A percentile compares a stretch with the other conserved stretches of the same genome.
These are phyloP conservation scores for Dendroctonus ponderosae DNA, from an alignment of 1,140 invertebrate genomes.

Conservation along the genomic window DNA sequence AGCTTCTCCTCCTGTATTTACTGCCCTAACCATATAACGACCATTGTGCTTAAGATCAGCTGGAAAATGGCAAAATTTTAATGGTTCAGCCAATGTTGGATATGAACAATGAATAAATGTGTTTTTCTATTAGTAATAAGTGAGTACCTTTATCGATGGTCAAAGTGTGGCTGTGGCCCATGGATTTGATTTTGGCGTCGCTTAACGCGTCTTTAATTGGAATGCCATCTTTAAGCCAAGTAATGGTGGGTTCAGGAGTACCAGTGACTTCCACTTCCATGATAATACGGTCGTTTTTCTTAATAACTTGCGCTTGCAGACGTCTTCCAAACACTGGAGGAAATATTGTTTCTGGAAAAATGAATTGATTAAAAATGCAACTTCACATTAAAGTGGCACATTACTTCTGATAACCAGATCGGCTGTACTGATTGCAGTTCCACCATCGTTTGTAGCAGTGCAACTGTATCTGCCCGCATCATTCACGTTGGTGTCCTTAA, in stretches of 20 bases:
- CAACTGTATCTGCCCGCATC: constrained; percentile 78
- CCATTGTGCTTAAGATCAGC: constrained; percentile 64
- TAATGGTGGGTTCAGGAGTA: constrained; percentile 68
- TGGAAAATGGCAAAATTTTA: constrained; percentile 42
- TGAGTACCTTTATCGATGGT: constrained; percentile 67
- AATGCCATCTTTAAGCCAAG: constrained; percentile 72
- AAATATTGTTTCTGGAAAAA: constrained; percentile 66
- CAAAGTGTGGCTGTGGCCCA: constrained; percentile 66
- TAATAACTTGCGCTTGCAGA: constrained; percentile 73
- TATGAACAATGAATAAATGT: constrained; percentile 2
- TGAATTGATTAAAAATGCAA: constrained; percentile 4
- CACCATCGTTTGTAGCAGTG: constrained; percentile 68
- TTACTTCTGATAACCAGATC: constrained; percentile 80
- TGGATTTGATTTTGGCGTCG: constrained; percentile 57
- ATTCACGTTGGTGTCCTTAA: constrained; percentile 61
- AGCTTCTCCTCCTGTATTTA: constrained; percentile 73
- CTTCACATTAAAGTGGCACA: constrained; percentile 35
- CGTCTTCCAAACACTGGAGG: constrained; percentile 79
- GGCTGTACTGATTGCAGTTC: constrained; percentile 71
- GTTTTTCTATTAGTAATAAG: constrained; percentile 7
- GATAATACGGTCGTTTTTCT: constrained; percentile 68
- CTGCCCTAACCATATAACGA: constrained; percentile 70
- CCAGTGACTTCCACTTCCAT: constrained; percentile 80
- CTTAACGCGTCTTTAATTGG: constrained; percentile 54
- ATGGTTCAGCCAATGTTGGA: background rate